Evolutionary conservation across 2,888 invertebrate species (phyloP).

Genomic region (Drosophila dives): DNA sequence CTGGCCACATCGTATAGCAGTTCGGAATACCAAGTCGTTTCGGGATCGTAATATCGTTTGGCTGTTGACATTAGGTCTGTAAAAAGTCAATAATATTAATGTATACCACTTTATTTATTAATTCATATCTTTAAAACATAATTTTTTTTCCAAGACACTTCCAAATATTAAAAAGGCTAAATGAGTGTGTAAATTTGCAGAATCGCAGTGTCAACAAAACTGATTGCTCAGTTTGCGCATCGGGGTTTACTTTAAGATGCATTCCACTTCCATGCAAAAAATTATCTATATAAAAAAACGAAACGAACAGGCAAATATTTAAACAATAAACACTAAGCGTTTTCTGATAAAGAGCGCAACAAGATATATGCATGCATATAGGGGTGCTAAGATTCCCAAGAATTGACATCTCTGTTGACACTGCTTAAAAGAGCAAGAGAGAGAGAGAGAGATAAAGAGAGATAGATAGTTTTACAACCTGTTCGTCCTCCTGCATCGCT

Average conservation of each 20-base stretch:
- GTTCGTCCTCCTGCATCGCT: slow-evolving; percentile 25
- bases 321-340: slow-evolving; percentile 52
- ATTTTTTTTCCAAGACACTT: background rate
- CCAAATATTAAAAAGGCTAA: slow-evolving; percentile 23
- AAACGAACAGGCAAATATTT: slow-evolving; percentile 58
- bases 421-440: background rate
- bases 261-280: slow-evolving; percentile 67
- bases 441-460: too few relatives aligned
- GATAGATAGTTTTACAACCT: slow-evolving; percentile 36
- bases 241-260: slow-evolving; percentile 49
- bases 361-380: slow-evolving; percentile 23
- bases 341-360: slow-evolving; percentile 60
- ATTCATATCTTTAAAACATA: background rate
- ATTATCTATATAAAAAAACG: background rate
- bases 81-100: slow-evolving; percentile 12
- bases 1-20: slow-evolving; percentile 94
- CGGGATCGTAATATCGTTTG: slow-evolving; percentile 90
- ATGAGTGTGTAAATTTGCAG: slow-evolving; percentile 26
- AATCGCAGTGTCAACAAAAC: slow-evolving; percentile 59
- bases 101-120: background rate
- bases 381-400: slow-evolving; percentile 45
- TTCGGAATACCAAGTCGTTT: slow-evolving; percentile 92
- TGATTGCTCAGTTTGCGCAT: slow-evolving; percentile 60
- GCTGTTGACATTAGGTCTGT: slow-evolving; percentile 89
- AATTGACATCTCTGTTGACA: slow-evolving; percentile 43